Percentiles rank a stretch among this genome's conserved stretches.
These are phyloP conservation scores for Parascotia fuliginaria DNA, from an alignment of 2,888 invertebrate genomes.

Conservation along the genomic window DNA sequence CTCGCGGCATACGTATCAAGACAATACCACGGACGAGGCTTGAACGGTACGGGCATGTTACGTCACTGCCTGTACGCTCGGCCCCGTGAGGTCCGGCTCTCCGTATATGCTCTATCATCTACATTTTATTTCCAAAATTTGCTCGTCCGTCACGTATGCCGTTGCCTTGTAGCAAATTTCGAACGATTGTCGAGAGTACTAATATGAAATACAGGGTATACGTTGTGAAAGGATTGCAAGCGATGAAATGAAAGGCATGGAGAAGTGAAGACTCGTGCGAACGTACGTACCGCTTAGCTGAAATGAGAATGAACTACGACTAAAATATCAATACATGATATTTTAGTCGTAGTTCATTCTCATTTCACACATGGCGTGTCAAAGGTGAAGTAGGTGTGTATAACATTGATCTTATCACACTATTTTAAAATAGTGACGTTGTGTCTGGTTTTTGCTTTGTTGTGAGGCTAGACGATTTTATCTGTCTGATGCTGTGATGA, in stretches of 20 bases:
- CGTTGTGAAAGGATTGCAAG: constrained; percentile 35
- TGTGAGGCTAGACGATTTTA: too few species aligned
- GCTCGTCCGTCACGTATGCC: too few species aligned
- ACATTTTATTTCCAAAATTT: too few species aligned
- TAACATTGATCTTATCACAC: constrained; percentile 22
- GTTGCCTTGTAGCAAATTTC: too few species aligned
- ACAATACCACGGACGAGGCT: too few species aligned
- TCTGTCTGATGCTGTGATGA: too few species aligned
- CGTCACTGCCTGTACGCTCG: too few species aligned
- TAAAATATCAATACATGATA: constrained; percentile 28
- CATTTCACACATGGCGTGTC: constrained; percentile 32
- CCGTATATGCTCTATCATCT: too few species aligned
- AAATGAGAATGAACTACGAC: constrained; percentile 29
- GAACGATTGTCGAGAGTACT: constrained; percentile 8
- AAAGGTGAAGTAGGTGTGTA: constrained; percentile 32
- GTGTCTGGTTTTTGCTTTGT: not conserved
- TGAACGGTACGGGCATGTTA: too few species aligned
- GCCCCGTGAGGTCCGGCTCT: too few species aligned
- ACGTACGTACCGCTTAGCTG: constrained; percentile 20
- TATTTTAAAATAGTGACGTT: constrained; percentile 8
- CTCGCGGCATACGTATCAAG: too few species aligned
- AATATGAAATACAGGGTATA: constrained; percentile 28
- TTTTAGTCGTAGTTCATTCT: constrained; percentile 32
- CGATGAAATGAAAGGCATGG: constrained; percentile 38
- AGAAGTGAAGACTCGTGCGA: constrained; percentile 28